Base-by-base conservation (phyloP, 2,888 invertebrate genomes). In the Habrosyne pyritoides region DNA sequence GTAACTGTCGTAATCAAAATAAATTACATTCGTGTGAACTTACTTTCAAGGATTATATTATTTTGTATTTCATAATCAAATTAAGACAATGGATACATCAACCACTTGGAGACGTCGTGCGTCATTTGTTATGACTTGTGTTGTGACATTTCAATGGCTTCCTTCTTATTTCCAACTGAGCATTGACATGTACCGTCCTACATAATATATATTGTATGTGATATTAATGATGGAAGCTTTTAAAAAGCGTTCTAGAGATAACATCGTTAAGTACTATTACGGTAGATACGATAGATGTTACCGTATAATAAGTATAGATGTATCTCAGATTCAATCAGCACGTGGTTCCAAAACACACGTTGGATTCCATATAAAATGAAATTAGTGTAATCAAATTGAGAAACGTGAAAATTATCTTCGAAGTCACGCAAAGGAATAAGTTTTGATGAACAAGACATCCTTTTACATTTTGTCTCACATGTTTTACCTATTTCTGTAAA, bases 61-160 rank as follows among this genome's bases (percentile, higher is more conserved):
- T n/a, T n/a, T n/a, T n/a, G n/a, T n/a, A n/a, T n/a, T n/a, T n/a
- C n/a, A 33, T n/a, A 42, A 42, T 42, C 14, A 18, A 48, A 53
- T 53, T 48, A 48, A 33, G 53, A 57, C 49, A 52, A 61, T 54
- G 46, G 49, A 47, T 47, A 53, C 47, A 53, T 36, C 62, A 54
- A 53, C 53, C 52, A 64, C 60, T 53, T 42, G 57, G 57, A 58
- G 61, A 60, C 62, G 57, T 61, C 59, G 63, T 63, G 59, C 55
- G 63, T 57, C 53, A 62, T 67, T 81, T 81, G 79, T 86, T 81
- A 84, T 81, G 79, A 82, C 81, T 82, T 81, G 73, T 86, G 83
- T 82, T 81, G 73, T 86, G 83, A 73, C 79, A 76, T 84, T 87
- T 83, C 63, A 73, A 76, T 59, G 85, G 83, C 81, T 83, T 85